Conservation (phyloP, 2,888 invertebrate species). For the Ectobius pallidus region DNA sequence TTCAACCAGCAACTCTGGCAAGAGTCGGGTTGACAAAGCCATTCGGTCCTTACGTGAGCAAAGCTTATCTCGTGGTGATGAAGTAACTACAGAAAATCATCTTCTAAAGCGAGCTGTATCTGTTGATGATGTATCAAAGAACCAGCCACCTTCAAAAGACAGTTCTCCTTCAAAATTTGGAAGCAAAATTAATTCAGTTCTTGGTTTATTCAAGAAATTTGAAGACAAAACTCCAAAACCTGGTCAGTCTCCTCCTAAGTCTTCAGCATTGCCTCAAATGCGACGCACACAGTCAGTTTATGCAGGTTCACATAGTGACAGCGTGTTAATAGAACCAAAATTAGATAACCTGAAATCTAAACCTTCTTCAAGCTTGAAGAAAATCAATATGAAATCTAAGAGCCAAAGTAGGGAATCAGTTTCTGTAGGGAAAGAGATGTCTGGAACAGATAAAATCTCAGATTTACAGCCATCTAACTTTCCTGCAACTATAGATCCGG, state of each 20-base stretch:
- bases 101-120: constrained; percentile 75
- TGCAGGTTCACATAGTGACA: constrained; percentile 47
- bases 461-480: too few relatives aligned
- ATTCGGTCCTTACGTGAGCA: constrained; percentile 48
- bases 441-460: too few relatives aligned
- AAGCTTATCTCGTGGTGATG: constrained; percentile 51
- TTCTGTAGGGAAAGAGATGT: too few relatives aligned
- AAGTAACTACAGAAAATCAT: constrained; percentile 66
- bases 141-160: constrained; percentile 50
- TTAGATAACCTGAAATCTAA: not conserved
- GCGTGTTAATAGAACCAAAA: constrained; percentile 44
- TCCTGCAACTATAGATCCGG: too few relatives aligned
- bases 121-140: constrained; percentile 58
- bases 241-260: constrained; percentile 32
- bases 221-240: constrained; percentile 47
- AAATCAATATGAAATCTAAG: not conserved
- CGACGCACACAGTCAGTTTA: constrained; percentile 47
- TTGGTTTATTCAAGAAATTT: constrained; percentile 74
- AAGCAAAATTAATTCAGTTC: constrained; percentile 74
- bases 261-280: constrained; percentile 27
- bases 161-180: constrained; percentile 12
- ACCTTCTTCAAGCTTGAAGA: not conserved
- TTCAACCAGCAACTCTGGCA: not conserved
- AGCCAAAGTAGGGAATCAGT: too few relatives aligned
- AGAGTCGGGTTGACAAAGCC: constrained; percentile 54